Evolutionary conservation across 2,113 vertebrate species (phyloP), one percentile per base, ranked within the genome.

Genomic region (Hucho hucho): DNA sequence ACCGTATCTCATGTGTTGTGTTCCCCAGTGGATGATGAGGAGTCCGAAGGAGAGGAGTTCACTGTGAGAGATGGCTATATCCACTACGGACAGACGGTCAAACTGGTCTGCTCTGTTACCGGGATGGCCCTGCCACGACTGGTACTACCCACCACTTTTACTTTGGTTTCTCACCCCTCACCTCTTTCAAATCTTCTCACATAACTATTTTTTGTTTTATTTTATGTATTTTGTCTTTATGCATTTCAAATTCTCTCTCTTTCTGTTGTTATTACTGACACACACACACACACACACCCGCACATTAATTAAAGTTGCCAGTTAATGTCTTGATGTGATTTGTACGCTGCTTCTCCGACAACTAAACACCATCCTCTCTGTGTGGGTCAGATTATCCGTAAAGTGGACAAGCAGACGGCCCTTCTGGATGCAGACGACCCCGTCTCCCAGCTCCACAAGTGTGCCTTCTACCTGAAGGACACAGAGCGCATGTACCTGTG

Each of bases 401-500:
- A 99, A 88, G 98, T 98, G 89, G 97, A 99, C 92, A 99, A 99
- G 88, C 98, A 99, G 91, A 99, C 97, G 0, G 97, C 98, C 6
- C 92, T 99, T 89, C 87, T 99, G 91, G 98, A 99, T 83, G 97
- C 98, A 74, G 97, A 99, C 58, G 98, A 99, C 84, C 98, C 98
- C 1, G 98, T 99, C 76, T 99, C 98, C 26, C 98, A 99, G 90
- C 97, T 99, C 86, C 97, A 99, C 91, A 99, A 99, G 87, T 99
- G 98, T 94, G 97, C 98, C 74, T 99, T 99, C 94, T 99, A 97
- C 92, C 95, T 99, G 94, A 99, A 99, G 93, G 98, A 99, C 91
- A 99, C 98, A 11, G 98, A 99, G 90, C 95, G 98, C 95, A 99
- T 99, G 98, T 99, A 99, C 91, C 94, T 99, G 96, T 99, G 98